These are phyloP conservation scores for Murina feae DNA, from an alignment of 2,113 vertebrate genomes.

Conservation along the genomic window DNA sequence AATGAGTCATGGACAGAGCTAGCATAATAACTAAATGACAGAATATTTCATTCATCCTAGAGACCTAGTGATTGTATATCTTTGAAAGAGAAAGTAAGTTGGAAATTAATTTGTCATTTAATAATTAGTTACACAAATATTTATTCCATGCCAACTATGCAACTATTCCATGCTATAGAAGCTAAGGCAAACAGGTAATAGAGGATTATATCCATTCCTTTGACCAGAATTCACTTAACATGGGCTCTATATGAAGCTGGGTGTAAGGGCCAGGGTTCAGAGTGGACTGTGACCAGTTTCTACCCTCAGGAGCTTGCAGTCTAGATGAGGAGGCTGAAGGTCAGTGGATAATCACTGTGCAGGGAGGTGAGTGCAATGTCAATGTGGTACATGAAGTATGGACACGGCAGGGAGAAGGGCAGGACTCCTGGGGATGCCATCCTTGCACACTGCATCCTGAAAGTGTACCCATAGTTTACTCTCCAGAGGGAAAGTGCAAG, in stretches of 20 bases:
- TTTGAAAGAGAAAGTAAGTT: background rate
- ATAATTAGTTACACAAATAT: background rate
- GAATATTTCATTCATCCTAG: background rate
- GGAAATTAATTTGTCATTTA: slow-evolving; percentile 8
- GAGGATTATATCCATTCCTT: background rate
- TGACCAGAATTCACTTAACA: background rate
- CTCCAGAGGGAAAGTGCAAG: background rate
- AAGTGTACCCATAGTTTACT: background rate
- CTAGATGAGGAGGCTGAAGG: background rate
- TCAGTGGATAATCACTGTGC: background rate
- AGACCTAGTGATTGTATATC: background rate
- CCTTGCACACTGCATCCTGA: background rate
- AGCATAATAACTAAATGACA: background rate
- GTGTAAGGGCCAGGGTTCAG: background rate
- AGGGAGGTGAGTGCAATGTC: background rate
- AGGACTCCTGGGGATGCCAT: background rate
- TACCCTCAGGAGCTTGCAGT: background rate
- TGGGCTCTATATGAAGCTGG: background rate
- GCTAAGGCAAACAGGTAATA: background rate
- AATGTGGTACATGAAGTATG: background rate
- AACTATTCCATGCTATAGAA: background rate
- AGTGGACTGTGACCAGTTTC: background rate
- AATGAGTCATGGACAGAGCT: background rate
- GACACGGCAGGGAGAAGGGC: background rate
- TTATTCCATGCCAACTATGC: background rate